Conservation (phyloP, 2,888 invertebrate genomes). For the Helleia helle region DNA sequence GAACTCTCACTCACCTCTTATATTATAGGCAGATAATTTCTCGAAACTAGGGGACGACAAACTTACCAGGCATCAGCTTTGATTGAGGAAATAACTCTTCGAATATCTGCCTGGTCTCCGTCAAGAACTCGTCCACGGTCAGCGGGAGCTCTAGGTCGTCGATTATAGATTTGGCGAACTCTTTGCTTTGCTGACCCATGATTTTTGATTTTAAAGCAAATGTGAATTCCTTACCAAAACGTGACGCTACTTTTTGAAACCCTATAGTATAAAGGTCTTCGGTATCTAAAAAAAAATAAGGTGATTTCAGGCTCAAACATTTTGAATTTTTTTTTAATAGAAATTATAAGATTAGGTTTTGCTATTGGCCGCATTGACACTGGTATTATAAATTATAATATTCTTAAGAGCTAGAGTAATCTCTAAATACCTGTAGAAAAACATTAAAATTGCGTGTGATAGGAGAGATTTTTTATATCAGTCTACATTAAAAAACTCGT, state of each 20-base stretch:
- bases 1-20: too few relatives aligned
- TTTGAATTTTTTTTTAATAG: too few relatives aligned
- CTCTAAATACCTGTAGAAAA: too few relatives aligned
- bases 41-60: neutral
- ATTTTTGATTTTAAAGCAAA: conserved; percentile 83
- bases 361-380: too few relatives aligned
- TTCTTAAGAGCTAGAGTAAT: too few relatives aligned
- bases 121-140: conserved; percentile 78
- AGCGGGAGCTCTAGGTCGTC: conserved; percentile 77
- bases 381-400: too few relatives aligned
- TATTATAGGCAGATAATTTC: too few relatives aligned
- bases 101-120: conserved; percentile 68
- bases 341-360: too few relatives aligned
- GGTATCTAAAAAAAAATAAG: conserved; percentile 82
- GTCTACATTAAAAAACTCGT: too few relatives aligned
- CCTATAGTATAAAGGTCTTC: conserved; percentile 84
- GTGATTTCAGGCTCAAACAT: too few relatives aligned
- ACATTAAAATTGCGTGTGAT: too few relatives aligned
- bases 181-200: conserved; percentile 81
- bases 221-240: conserved; percentile 83
- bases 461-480: too few relatives aligned
- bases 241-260: conserved; percentile 77
- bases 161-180: conserved; percentile 76
- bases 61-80: conserved; percentile 79
- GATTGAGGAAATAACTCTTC: conserved; percentile 75